These are phyloP conservation scores for Melolontha melolontha DNA, from an alignment of 2,888 invertebrate species.

Conservation along the genomic window DNA sequence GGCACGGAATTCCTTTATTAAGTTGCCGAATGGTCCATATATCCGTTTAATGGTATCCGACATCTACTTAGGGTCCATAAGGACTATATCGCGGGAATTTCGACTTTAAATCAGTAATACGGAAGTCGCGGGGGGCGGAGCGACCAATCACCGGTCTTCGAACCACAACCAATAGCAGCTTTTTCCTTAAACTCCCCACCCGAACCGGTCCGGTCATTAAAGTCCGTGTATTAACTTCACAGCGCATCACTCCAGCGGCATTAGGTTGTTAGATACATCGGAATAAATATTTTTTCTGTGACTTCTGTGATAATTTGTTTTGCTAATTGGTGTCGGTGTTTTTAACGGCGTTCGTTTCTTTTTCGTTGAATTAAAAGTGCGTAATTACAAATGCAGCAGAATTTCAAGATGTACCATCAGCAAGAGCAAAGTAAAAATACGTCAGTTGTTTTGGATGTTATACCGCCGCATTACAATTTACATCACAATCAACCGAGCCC, in stretches of 20 bases:
- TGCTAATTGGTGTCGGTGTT: not conserved
- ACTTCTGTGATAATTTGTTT: too few relatives aligned
- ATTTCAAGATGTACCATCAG: slow-evolving; percentile 54
- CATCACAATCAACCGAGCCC: slow-evolving; percentile 61
- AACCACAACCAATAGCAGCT: slow-evolving; percentile 60
- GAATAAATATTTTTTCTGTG: too few relatives aligned
- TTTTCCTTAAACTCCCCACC: slow-evolving; percentile 49
- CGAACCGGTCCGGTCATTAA: slow-evolving; percentile 44
- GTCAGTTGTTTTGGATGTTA: slow-evolving; percentile 72
- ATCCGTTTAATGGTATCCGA: slow-evolving; percentile 62
- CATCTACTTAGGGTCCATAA: slow-evolving; percentile 64
- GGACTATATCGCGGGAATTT: slow-evolving; percentile 55
- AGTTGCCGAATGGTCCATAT: slow-evolving; percentile 58
- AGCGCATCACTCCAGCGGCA: slow-evolving; percentile 19
- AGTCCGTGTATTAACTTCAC: slow-evolving; percentile 34
- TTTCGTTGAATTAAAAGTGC: not conserved
- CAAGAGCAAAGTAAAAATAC: slow-evolving; percentile 60
- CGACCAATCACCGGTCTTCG: slow-evolving; percentile 61
- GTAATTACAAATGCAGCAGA: slow-evolving; percentile 42
- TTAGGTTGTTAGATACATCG: not conserved
- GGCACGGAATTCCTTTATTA: slow-evolving; percentile 53
- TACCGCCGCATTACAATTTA: slow-evolving; percentile 68
- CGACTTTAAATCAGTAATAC: slow-evolving; percentile 48
- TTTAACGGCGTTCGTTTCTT: not conserved
- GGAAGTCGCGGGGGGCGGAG: slow-evolving; percentile 53